Conservation (phyloP, 1,140 invertebrate genomes). For the Pararge aegeria region DNA sequence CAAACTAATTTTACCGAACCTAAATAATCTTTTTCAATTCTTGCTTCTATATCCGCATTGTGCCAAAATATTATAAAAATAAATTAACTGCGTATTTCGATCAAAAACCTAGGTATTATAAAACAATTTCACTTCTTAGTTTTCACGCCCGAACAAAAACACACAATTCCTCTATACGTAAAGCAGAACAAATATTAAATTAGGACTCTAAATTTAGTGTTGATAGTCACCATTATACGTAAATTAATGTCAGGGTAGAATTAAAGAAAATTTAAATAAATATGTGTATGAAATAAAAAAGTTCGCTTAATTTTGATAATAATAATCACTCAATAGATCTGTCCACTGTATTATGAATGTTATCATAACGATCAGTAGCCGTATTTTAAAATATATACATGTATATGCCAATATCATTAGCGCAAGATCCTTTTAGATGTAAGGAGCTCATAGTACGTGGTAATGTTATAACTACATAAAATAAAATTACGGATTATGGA, state of each 20-base stretch:
- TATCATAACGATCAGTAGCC: slow-evolving; percentile 24
- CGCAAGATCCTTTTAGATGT: slow-evolving; percentile 42
- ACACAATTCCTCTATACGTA: slow-evolving; percentile 51
- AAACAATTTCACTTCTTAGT: slow-evolving; percentile 13
- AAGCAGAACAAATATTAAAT: slow-evolving; percentile 57
- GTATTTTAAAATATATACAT: slow-evolving; percentile 7
- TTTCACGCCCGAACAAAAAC: slow-evolving; percentile 16
- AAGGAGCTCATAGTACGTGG: slow-evolving; percentile 35
- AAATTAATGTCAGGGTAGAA: slow-evolving; percentile 81
- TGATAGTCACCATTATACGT: slow-evolving; percentile 80
- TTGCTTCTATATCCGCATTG: slow-evolving; percentile 62
- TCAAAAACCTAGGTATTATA: too few relatives aligned
- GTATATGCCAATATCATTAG: slow-evolving; percentile 50
- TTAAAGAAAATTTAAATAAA: slow-evolving; percentile 64
- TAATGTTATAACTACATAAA: not conserved
- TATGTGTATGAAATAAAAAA: slow-evolving; percentile 53
- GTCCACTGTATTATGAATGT: slow-evolving; percentile 58
- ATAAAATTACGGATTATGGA: not conserved
- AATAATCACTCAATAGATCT: slow-evolving; percentile 62
- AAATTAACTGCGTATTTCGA: slow-evolving; percentile 47
- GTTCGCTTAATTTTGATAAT: slow-evolving; percentile 68
- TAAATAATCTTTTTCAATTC: not conserved
- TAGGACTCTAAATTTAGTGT: slow-evolving; percentile 67
- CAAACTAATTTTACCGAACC: not conserved
- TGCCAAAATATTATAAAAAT: slow-evolving; percentile 69